A percentile compares a stretch with the other conserved stretches of the same genome.
Conservation (phyloP, 2,113 vertebrate genomes). For the Varanus komodoensis region DNA sequence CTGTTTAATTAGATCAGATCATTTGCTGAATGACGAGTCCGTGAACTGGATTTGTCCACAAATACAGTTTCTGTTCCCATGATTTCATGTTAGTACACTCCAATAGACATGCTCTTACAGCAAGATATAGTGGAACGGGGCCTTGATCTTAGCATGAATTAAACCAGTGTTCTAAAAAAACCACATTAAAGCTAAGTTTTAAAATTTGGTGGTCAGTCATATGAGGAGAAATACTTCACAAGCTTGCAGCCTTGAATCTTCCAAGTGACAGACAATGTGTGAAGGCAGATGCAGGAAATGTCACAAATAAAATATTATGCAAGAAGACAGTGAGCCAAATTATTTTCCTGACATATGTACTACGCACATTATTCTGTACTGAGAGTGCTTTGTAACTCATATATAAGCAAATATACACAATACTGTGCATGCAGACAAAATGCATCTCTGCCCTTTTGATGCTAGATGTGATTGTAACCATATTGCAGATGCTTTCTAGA, state of each 20-base stretch:
- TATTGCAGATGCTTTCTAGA: constrained; percentile 4
- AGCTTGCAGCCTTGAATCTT: constrained; percentile 10
- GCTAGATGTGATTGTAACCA: neutral
- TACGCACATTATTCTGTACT: neutral
- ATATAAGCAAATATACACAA: constrained; percentile 3
- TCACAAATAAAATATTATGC: constrained; percentile 39
- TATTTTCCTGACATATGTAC: constrained; percentile 15
- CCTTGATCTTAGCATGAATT: neutral
- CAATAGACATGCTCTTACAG: neutral
- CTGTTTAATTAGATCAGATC: neutral
- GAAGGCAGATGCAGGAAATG: constrained; percentile 43
- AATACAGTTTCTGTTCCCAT: neutral
- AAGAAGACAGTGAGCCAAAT: constrained; percentile 40
- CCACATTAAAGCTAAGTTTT: constrained; percentile 8
- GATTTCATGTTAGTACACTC: neutral
- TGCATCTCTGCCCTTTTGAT: neutral
- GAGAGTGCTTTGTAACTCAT: constrained; percentile 10
- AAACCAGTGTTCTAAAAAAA: neutral
- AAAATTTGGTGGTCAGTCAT: constrained; percentile 17
- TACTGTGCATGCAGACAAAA: neutral
- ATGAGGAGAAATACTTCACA: constrained; percentile 24
- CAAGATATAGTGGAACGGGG: neutral
- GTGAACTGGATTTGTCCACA: neutral
- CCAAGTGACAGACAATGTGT: constrained; percentile 37
- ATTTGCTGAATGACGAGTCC: neutral